Conservation (phyloP, 2,797 vertebrate genomes). For the Dermochelys coriacea region DNA sequence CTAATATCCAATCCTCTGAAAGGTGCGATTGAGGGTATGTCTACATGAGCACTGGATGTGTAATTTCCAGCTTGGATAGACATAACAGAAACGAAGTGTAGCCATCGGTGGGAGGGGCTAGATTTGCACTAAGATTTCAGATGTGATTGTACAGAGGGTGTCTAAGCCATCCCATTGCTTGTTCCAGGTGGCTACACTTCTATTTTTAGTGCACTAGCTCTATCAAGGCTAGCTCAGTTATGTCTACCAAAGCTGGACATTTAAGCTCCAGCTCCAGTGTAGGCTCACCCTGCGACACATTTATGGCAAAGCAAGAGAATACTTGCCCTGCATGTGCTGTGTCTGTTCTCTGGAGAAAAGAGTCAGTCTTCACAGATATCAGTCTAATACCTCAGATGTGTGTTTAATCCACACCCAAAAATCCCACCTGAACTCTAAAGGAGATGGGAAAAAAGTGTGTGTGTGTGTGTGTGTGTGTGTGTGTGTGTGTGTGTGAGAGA, state of each 20-base stretch:
- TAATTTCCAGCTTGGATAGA: too few species aligned
- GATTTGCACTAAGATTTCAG: too few species aligned
- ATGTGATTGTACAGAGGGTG: background rate
- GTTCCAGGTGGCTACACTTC: too few species aligned
- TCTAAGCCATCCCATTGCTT: background rate
- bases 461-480: background rate
- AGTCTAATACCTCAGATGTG: background rate
- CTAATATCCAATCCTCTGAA: background rate
- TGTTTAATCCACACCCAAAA: background rate
- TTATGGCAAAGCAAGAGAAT: background rate
- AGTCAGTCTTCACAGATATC: fast-evolving
- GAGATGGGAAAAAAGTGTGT: background rate
- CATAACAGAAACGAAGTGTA: background rate
- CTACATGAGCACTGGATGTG: too few species aligned
- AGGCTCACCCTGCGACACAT: background rate
- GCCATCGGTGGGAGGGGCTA: background rate
- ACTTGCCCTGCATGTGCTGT: fast-evolving
- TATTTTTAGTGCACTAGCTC: too few species aligned
- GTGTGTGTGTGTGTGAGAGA: background rate
- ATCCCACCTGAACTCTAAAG: background rate
- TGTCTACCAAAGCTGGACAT: too few species aligned
- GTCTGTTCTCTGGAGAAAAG: background rate
- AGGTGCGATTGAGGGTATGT: background rate
- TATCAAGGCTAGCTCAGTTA: too few species aligned
- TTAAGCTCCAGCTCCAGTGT: background rate